phyloP scores from a whole-genome alignment of 2,113 vertebrate genomes.

The Brachypteracias leptosomus region DNA sequence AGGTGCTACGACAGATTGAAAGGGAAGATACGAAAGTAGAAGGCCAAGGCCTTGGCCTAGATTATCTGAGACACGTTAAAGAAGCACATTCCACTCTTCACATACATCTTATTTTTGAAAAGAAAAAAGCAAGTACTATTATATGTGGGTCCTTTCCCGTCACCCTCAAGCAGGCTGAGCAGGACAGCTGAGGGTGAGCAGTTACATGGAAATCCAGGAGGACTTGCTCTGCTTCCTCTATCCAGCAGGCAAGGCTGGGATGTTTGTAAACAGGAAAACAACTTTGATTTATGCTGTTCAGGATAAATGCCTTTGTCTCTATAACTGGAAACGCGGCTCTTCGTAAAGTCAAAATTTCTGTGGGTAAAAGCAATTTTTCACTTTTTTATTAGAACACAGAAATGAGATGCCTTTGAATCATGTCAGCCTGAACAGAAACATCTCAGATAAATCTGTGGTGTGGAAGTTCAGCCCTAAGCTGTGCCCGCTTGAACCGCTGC shows the following conservation, averaged over 20 bases:
- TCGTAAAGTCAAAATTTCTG: background rate
- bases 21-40: background rate
- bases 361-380: conserved; percentile 24
- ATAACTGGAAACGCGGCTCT: background rate
- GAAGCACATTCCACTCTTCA: background rate
- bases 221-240: background rate
- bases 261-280: conserved; percentile 16
- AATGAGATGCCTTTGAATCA: conserved; percentile 28
- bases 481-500: background rate
- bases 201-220: background rate
- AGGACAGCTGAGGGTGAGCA: background rate
- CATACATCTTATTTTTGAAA: background rate
- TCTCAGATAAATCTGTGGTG: background rate
- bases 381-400: conserved; percentile 40
- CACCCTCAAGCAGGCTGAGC: background rate
- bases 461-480: background rate
- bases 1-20: background rate
- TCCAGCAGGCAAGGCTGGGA: background rate
- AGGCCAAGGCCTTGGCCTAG: background rate
- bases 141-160: background rate
- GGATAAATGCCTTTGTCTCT: conserved; percentile 1
- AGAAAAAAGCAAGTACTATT: background rate
- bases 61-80: background rate
- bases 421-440: background rate
- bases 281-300: conserved; percentile 11